Conservation (phyloP, 2,888 invertebrate species). For the Xestia c-nigrum region DNA sequence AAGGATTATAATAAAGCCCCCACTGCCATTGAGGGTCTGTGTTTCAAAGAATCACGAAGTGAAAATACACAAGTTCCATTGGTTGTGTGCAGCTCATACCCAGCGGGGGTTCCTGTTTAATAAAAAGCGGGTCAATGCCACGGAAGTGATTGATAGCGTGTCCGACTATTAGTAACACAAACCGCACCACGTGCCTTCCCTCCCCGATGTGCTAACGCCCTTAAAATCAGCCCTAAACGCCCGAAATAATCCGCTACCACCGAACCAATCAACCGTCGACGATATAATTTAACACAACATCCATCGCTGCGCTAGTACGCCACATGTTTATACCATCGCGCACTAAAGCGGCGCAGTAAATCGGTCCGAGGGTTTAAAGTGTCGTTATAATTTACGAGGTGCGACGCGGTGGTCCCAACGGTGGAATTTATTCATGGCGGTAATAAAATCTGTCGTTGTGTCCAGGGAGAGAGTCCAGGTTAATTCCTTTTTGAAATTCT, state of each 20-base stretch:
- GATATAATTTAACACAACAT: constrained; percentile 68
- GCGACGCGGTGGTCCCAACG: constrained; percentile 75
- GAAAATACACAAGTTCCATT: constrained; percentile 4
- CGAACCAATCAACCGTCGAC: constrained; percentile 57
- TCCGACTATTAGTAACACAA: constrained; percentile 40
- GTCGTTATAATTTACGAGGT: constrained; percentile 85
- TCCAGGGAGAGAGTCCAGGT: constrained; percentile 74
- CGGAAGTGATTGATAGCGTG: constrained; percentile 51
- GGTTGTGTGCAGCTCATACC: constrained; percentile 2
- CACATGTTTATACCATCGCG: constrained; percentile 71
- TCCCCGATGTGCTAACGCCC: constrained; percentile 42
- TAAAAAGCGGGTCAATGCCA: constrained; percentile 37
- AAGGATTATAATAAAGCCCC: not conserved
- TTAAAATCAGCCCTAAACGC: constrained; percentile 58
- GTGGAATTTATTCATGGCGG: constrained; percentile 88
- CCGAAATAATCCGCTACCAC: constrained; percentile 59
- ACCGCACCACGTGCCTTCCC: constrained; percentile 25
- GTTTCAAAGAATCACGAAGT: not conserved
- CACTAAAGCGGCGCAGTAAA: constrained; percentile 77
- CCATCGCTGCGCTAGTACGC: constrained; percentile 71
- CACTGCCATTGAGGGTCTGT: not conserved
- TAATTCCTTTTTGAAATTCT: constrained; percentile 84
- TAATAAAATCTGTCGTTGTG: constrained; percentile 88
- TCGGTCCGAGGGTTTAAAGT: constrained; percentile 77
- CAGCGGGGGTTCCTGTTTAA: not conserved